Base-by-base conservation (phyloP, 1,140 invertebrate species). In the Geopemphigus sp. region DNA sequence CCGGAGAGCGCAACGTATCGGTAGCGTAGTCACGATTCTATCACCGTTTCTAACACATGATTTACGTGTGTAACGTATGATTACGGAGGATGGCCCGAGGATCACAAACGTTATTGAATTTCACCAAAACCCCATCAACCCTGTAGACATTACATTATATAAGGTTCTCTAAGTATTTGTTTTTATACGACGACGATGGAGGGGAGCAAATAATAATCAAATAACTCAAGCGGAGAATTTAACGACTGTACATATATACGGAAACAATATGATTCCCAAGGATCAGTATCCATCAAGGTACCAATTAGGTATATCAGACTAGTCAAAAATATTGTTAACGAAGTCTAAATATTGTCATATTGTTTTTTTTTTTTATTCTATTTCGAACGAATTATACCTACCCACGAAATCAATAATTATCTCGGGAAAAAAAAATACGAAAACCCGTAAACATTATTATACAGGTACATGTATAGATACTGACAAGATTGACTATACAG, bases 21-120 rank as follows among this genome's bases (percentile, higher is more conserved):
- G 74, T 78, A 78, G 74, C 57, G 12, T 61, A 50, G 74, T 61
- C 74, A 78, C 74, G 74, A 78, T 78, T 76, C 53, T 76, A 76
- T 76, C 53, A 59, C 72, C 29, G 54, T 59, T 59, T 78, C 57
- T 17, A 78, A 78, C 74, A 78, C 74, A 47, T 57, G 72, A 76
- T 57, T 59, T 76, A 76, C 32, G 53, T n/a, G 11, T n/a, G 56
- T 78, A 61, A 57, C 74, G 17, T 78, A 78, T 78, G 74, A 78
- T 78, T 78, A 78, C 45, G 24, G 57, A 26, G 74, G 57, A 47
- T 8, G 56, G 39, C 6, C 12, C 54, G 54, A 26, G 32, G n/a
- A 76, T 78, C 61, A 78, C 17, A 61, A 26, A 78, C 19, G 72
- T 76, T 78, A 78, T 61, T 78, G 56, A 78, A 78, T 78, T 78